These are phyloP conservation scores for Eupithecia tripunctaria DNA, from an alignment of 2,888 invertebrate genomes.

Conservation along the genomic window DNA sequence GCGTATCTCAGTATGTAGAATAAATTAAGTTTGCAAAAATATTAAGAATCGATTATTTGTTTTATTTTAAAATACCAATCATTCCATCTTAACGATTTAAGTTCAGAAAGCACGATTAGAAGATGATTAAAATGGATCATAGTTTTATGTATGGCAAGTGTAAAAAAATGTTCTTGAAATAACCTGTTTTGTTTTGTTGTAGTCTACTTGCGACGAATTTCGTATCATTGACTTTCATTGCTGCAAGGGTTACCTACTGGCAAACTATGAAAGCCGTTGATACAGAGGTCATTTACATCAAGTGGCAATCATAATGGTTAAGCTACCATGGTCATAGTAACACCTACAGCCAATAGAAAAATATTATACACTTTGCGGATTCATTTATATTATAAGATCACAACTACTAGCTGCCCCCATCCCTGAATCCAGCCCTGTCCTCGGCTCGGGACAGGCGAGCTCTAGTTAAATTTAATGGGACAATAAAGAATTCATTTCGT, in stretches of 20 bases:
- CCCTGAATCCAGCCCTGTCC: slow-evolving; percentile 10
- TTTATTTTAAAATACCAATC: too few relatives aligned
- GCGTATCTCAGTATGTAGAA: too few relatives aligned
- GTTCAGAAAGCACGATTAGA: neutral
- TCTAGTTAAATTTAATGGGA: slow-evolving; percentile 44
- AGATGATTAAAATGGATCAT: neutral
- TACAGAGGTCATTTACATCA: too few relatives aligned
- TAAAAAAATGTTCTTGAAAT: neutral
- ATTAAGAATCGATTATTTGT: too few relatives aligned
- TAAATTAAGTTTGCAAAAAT: too few relatives aligned
- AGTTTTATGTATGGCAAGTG: too few relatives aligned
- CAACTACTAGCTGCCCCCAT: neutral
- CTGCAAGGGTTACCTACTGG: too few relatives aligned
- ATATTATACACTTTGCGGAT: neutral
- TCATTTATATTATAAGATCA: neutral
- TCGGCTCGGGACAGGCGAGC: slow-evolving; percentile 23
- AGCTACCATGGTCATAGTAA: neutral
- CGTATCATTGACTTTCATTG: neutral
- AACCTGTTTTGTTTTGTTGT: neutral
- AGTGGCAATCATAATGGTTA: neutral
- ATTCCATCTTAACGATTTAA: neutral
- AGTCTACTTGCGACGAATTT: neutral
- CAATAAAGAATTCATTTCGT: slow-evolving; percentile 43
- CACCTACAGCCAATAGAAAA: neutral
- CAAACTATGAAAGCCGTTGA: too few relatives aligned